phyloP scores from a whole-genome alignment of 1,140 invertebrate genomes.

The Zaprionus ghesquierei region DNA sequence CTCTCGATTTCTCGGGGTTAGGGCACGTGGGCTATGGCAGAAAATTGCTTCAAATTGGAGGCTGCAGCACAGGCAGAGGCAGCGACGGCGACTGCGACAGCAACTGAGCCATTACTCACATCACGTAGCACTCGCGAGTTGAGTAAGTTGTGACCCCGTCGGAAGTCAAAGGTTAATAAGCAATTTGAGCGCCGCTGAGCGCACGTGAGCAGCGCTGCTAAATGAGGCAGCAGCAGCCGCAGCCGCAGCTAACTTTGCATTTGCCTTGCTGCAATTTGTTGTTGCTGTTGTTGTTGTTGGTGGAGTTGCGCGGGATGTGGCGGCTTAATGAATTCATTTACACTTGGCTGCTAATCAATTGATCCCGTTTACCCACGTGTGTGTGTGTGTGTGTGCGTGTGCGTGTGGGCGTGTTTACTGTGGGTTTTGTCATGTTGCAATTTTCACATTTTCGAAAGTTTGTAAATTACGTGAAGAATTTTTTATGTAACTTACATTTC shows the following conservation, averaged over 20 bases:
- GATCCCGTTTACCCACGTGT: slow-evolving; percentile 57
- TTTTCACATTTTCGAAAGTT: slow-evolving; percentile 31
- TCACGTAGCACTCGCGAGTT: slow-evolving; percentile 12
- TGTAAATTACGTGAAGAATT: slow-evolving; percentile 16
- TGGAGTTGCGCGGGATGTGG: not conserved
- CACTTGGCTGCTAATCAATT: slow-evolving; percentile 74
- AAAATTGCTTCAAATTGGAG: slow-evolving; percentile 25
- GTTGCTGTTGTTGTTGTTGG: too few relatives aligned
- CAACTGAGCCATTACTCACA: slow-evolving; percentile 20
- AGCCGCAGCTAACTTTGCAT: slow-evolving; percentile 24
- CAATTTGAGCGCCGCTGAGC: slow-evolving; percentile 28
- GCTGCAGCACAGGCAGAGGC: not conserved
- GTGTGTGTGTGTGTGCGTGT: slow-evolving; percentile 2
- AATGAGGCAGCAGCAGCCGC: slow-evolving; percentile 8
- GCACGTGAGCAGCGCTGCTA: slow-evolving; percentile 32
- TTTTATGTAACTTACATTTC: slow-evolving; percentile 22
- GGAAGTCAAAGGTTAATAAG: slow-evolving; percentile 44
- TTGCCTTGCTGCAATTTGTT: not conserved
- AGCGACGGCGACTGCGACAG: not conserved
- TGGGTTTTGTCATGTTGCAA: slow-evolving; percentile 34
- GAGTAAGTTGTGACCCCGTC: slow-evolving; percentile 27
- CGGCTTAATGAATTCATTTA: slow-evolving; percentile 71
- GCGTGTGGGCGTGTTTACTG: slow-evolving; percentile 17
- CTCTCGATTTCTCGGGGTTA: not conserved
- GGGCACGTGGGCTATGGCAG: not conserved